Percentiles rank a stretch among this genome's conserved stretches.
Conservation (phyloP, 2,113 vertebrate genomes). For the Kryptolebias marmoratus region DNA sequence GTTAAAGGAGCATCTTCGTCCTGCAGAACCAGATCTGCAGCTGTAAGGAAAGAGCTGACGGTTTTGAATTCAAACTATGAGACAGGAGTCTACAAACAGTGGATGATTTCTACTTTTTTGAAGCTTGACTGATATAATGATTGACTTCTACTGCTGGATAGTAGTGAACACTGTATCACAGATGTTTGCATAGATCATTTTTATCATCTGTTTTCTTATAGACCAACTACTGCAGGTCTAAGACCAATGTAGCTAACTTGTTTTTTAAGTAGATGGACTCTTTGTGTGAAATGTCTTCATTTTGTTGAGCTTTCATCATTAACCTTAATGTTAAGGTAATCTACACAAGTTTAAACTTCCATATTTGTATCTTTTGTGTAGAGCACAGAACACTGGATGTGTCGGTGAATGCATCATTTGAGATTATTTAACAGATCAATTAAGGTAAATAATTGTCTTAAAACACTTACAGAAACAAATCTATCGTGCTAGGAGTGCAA, state of each 20-base stretch:
- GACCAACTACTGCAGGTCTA: neutral
- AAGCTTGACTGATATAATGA: neutral
- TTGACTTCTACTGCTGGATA: neutral
- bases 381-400: too few relatives aligned
- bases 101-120: neutral
- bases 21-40: neutral
- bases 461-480: too few relatives aligned
- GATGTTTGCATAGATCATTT: neutral
- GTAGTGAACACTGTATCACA: neutral
- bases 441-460: too few relatives aligned
- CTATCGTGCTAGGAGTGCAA: too few relatives aligned
- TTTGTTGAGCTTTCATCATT: too few relatives aligned
- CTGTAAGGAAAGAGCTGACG: slow-evolving; percentile 13
- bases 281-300: too few relatives aligned
- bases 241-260: neutral
- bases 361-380: neutral
- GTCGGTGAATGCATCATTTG: too few relatives aligned
- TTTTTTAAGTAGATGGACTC: too few relatives aligned
- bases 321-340: neutral
- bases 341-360: neutral
- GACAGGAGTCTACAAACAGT: neutral
- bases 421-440: too few relatives aligned
- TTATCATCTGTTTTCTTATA: neutral
- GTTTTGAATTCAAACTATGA: slow-evolving; percentile 19
- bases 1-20: neutral